Percentiles rank a stretch among this genome's conserved stretches.
These are phyloP conservation scores for Amblyteles armatorius DNA, from an alignment of 2,888 invertebrate species.

Conservation along the genomic window DNA sequence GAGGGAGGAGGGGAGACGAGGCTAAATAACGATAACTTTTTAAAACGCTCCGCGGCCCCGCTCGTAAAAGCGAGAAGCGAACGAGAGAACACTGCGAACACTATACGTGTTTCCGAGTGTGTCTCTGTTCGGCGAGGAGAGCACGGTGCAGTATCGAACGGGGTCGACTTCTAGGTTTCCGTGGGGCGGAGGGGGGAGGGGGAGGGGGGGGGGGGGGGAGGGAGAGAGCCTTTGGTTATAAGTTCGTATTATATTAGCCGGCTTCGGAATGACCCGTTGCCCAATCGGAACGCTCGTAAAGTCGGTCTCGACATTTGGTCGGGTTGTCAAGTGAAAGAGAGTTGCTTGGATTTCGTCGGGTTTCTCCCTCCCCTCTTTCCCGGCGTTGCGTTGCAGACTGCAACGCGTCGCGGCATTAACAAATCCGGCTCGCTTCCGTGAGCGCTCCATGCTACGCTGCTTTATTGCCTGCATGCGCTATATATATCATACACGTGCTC, in stretches of 20 bases:
- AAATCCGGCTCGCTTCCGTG: slow-evolving; percentile 47
- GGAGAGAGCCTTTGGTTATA: slow-evolving; percentile 80
- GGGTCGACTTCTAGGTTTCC: slow-evolving; percentile 81
- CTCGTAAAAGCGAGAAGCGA: slow-evolving; percentile 80
- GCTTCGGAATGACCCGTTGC: slow-evolving; percentile 78
- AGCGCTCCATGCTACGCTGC: slow-evolving; percentile 14
- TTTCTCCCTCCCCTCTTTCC: slow-evolving; percentile 69
- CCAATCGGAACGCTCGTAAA: slow-evolving; percentile 83
- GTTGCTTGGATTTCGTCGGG: slow-evolving; percentile 81
- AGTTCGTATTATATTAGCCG: slow-evolving; percentile 84
- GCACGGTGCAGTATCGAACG: slow-evolving; percentile 47
- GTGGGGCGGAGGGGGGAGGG: slow-evolving; percentile 46
- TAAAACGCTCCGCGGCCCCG: slow-evolving; percentile 79
- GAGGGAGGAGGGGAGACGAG: slow-evolving; percentile 59
- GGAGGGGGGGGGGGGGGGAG: too few relatives aligned
- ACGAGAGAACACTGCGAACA: slow-evolving; percentile 35
- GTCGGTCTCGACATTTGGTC: slow-evolving; percentile 83
- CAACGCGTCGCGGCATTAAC: slow-evolving; percentile 48
- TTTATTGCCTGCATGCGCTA: background rate
- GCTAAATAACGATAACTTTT: slow-evolving; percentile 83
- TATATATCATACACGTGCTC: background rate
- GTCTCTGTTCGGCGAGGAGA: slow-evolving; percentile 29
- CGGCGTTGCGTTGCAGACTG: slow-evolving; percentile 31
- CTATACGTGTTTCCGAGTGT: slow-evolving; percentile 14
- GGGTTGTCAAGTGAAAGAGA: slow-evolving; percentile 83